phyloP scores from a whole-genome alignment of 2,113 vertebrate genomes.

The Bos indicus region DNA sequence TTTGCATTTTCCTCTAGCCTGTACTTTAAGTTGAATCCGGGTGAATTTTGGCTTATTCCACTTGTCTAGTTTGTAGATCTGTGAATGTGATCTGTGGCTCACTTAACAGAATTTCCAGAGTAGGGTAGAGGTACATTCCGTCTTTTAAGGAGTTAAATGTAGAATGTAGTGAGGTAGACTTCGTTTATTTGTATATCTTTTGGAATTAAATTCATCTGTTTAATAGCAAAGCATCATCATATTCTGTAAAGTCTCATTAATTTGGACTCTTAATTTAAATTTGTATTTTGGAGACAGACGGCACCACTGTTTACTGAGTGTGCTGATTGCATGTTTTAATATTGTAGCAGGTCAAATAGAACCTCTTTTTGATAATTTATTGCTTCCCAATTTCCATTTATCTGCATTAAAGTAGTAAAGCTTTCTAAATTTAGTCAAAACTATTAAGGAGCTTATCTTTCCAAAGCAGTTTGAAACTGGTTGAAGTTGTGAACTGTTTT shows the following conservation, averaged over 20 bases:
- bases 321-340: neutral
- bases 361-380: neutral
- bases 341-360: neutral
- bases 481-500: neutral
- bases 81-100: neutral
- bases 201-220: constrained; percentile 8
- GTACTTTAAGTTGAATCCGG: neutral
- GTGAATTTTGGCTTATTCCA: neutral
- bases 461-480: neutral
- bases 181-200: constrained; percentile 4
- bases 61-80: neutral
- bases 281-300: neutral
- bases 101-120: neutral
- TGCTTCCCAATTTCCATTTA: constrained; percentile 12
- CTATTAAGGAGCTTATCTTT: neutral
- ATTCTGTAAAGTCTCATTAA: constrained; percentile 3
- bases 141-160: neutral
- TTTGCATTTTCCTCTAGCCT: neutral
- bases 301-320: neutral
- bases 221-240: neutral
- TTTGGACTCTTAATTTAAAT: neutral
- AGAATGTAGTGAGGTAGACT: neutral
- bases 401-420: constrained; percentile 16
- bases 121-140: neutral
- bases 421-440: neutral